phyloP scores from a whole-genome alignment of 2,797 vertebrate genomes.

The Taeniopygia guttata region DNA sequence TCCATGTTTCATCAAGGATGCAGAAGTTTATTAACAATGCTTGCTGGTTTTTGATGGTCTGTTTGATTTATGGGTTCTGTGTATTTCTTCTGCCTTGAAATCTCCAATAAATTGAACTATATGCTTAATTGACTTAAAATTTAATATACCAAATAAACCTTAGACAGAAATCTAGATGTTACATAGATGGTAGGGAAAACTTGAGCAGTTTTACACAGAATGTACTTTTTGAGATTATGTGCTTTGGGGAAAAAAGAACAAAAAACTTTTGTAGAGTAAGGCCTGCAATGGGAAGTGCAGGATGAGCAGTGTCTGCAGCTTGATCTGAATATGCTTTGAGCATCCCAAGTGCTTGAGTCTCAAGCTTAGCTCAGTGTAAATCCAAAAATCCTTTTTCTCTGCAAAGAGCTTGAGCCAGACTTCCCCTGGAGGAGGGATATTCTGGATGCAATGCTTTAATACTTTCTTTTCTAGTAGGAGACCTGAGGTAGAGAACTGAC shows the following conservation, averaged over 20 bases:
- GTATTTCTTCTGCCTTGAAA: not conserved
- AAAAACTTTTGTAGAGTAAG: not conserved
- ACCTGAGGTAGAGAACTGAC: not conserved
- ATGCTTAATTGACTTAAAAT: not conserved
- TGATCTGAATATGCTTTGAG: not conserved
- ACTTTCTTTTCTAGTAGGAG: not conserved
- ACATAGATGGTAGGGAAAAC: not conserved
- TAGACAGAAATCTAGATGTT: not conserved
- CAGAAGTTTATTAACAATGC: not conserved
- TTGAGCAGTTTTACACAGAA: not conserved
- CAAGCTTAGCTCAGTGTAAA: constrained; percentile 20
- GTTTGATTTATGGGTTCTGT: not conserved
- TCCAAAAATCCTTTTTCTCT: constrained; percentile 1
- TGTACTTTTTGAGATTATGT: not conserved
- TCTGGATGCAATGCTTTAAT: not conserved
- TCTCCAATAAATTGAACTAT: not conserved
- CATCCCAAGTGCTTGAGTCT: constrained; percentile 9
- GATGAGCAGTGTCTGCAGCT: not conserved
- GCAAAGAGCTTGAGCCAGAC: not conserved
- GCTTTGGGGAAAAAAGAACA: not conserved
- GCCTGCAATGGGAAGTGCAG: not conserved
- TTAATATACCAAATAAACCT: not conserved
- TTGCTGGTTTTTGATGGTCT: not conserved
- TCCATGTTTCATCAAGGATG: not conserved
- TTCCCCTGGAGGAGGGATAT: not conserved